These are phyloP conservation scores for Danio choprae DNA, from an alignment of 2,797 vertebrate species.

Conservation along the genomic window DNA sequence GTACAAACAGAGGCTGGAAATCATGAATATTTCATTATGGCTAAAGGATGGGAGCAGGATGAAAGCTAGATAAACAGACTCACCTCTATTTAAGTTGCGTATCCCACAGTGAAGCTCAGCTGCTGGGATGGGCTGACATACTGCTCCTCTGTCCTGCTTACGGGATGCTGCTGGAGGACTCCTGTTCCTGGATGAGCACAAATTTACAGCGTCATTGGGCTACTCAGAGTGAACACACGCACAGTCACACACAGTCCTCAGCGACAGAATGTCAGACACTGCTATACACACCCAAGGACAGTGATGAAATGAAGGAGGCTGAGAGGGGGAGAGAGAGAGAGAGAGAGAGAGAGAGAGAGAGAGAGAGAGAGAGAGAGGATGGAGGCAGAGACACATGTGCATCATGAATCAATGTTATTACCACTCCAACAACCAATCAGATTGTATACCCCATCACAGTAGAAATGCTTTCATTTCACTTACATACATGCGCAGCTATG, in stretches of 20 bases:
- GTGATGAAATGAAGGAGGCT: conserved; percentile 47
- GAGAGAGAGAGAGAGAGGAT: conserved; percentile 29
- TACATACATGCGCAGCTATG: neutral
- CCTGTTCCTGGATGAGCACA: conserved; percentile 33
- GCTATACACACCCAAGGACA: conserved; percentile 57
- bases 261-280: conserved; percentile 44
- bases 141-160: conserved; percentile 25
- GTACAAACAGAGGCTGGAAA: conserved; percentile 40
- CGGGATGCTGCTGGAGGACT: conserved; percentile 42
- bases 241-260: conserved; percentile 6
- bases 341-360: conserved; percentile 41
- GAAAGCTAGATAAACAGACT: conserved; percentile 35
- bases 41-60: conserved; percentile 23
- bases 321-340: conserved; percentile 38
- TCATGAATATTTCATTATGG: conserved; percentile 53
- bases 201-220: conserved; percentile 36
- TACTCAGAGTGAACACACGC: conserved; percentile 7
- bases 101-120: conserved; percentile 41
- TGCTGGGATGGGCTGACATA: conserved; percentile 32
- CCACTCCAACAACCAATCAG: conserved; percentile 45
- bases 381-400: conserved; percentile 27
- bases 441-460: conserved; percentile 8
- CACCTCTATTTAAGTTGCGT: conserved; percentile 44
- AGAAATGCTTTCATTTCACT: conserved; percentile 15
- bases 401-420: conserved; percentile 52